Conservation (phyloP, 2,888 invertebrate species). For the Ennomos quercinarius region DNA sequence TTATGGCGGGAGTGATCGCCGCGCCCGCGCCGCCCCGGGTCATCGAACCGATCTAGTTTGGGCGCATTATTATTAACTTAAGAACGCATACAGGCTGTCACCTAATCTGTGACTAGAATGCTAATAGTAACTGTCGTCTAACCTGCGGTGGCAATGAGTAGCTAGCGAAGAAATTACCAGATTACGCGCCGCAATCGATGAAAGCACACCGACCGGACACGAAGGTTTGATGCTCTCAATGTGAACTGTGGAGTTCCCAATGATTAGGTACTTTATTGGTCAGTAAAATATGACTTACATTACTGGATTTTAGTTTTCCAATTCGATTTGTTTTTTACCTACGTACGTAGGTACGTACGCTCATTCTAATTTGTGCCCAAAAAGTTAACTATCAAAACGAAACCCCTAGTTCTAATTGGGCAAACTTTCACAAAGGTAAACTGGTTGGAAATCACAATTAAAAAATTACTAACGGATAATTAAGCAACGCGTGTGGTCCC, state of each 20-base stretch:
- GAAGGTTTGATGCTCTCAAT: no score
- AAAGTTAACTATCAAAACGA: background rate
- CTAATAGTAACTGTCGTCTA: conserved; percentile 10
- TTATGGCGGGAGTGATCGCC: conserved; percentile 60
- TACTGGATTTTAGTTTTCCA: background rate
- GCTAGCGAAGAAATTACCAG: conserved; percentile 1
- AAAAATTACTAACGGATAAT: conserved; percentile 69
- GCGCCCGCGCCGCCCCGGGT: conserved; percentile 76
- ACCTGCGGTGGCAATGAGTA: conserved; percentile 7
- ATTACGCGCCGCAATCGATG: background rate
- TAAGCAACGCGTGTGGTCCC: conserved; percentile 82
- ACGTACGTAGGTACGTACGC: background rate
- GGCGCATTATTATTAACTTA: conserved; percentile 83
- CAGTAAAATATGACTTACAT: conserved; percentile 1
- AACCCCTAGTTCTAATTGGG: conserved; percentile 30
- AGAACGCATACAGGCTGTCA: conserved; percentile 49
- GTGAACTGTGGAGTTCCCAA: background rate
- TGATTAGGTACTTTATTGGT: conserved; percentile 9
- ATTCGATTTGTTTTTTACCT: conserved; percentile 3
- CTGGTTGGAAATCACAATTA: conserved; percentile 31
- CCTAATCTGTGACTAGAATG: conserved; percentile 16
- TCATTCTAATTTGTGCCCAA: background rate
- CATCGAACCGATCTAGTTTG: conserved; percentile 84
- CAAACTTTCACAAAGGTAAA: conserved; percentile 30
- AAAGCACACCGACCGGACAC: background rate